phyloP scores from a whole-genome alignment of 2,888 invertebrate species.

The Iselma pallidipennis region DNA sequence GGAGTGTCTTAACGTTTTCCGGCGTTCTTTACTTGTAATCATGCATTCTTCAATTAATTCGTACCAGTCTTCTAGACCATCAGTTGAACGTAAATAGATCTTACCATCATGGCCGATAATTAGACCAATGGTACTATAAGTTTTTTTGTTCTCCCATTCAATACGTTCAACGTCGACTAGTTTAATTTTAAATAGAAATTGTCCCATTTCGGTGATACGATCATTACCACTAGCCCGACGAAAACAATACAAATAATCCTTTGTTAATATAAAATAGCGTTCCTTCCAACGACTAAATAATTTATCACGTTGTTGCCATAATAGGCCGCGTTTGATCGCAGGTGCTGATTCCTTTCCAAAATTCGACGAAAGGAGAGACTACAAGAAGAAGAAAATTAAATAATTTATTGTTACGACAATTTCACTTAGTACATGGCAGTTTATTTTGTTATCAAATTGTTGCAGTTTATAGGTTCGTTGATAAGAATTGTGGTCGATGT shows the following conservation, averaged over 20 bases:
- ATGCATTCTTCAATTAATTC: conserved; percentile 68
- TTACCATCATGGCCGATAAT: conserved; percentile 58
- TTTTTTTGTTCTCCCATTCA: conserved; percentile 68
- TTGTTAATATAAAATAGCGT: conserved; percentile 67
- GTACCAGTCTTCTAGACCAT: conserved; percentile 68
- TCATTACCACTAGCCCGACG: conserved; percentile 63
- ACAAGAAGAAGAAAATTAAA: too few relatives aligned
- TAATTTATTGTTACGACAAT: too few relatives aligned
- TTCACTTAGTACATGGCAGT: too few relatives aligned
- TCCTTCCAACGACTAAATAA: conserved; percentile 70
- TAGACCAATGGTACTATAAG: conserved; percentile 64
- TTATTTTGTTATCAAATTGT: too few relatives aligned
- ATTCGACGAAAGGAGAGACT: conserved; percentile 50
- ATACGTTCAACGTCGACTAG: conserved; percentile 65
- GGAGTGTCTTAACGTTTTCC: conserved; percentile 60
- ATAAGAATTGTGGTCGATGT: conserved; percentile 36
- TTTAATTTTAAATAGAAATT: conserved; percentile 65
- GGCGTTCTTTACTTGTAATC: conserved; percentile 65
- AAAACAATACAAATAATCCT: conserved; percentile 69
- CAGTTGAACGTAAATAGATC: conserved; percentile 58
- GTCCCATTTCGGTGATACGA: conserved; percentile 67
- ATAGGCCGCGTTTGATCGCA: conserved; percentile 66
- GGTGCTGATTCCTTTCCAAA: conserved; percentile 57
- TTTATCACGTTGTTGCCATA: conserved; percentile 68
- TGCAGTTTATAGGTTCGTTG: too few relatives aligned